Percentiles rank a stretch among this genome's conserved stretches.
phyloP scores from a whole-genome alignment of 2,797 vertebrate genomes.

The Acropternis orthonyx region DNA sequence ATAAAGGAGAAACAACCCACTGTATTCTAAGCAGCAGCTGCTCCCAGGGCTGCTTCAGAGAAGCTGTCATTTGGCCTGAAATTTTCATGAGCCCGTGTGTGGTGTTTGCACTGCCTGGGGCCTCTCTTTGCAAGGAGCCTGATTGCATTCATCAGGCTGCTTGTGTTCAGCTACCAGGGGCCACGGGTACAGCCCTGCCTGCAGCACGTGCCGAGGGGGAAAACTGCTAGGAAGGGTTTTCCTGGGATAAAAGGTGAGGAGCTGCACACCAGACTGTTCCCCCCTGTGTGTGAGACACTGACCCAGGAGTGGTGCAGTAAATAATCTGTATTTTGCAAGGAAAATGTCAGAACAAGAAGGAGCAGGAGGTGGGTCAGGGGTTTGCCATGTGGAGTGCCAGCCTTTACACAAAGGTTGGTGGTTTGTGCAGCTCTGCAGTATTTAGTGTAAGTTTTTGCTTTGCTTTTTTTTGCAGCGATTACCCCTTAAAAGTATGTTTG shows the following conservation, averaged over 20 bases:
- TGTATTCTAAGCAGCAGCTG: conserved; percentile 23
- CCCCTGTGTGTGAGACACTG: background rate
- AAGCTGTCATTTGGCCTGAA: conserved; percentile 47
- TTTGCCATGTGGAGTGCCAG: background rate
- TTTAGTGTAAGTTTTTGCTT: background rate
- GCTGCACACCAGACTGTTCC: background rate
- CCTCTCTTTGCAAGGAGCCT: conserved; percentile 33
- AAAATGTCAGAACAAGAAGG: background rate
- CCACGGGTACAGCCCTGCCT: background rate
- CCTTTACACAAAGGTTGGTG: background rate
- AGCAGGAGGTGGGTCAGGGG: background rate
- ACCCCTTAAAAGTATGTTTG: background rate
- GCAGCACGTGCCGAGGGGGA: background rate
- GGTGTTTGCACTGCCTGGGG: conserved; percentile 47
- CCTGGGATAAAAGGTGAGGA: background rate
- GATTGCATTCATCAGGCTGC: background rate
- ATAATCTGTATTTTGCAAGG: background rate
- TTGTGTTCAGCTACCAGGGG: background rate
- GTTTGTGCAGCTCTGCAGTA: background rate
- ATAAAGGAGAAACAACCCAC: background rate
- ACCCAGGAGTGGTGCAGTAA: rapidly evolving
- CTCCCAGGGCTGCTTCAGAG: conserved; percentile 14
- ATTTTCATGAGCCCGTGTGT: conserved; percentile 49
- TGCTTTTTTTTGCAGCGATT: background rate
- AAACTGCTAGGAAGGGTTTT: background rate